phyloP scores from a whole-genome alignment of 2,797 vertebrate genomes.

The Decapterus maruadsi region DNA sequence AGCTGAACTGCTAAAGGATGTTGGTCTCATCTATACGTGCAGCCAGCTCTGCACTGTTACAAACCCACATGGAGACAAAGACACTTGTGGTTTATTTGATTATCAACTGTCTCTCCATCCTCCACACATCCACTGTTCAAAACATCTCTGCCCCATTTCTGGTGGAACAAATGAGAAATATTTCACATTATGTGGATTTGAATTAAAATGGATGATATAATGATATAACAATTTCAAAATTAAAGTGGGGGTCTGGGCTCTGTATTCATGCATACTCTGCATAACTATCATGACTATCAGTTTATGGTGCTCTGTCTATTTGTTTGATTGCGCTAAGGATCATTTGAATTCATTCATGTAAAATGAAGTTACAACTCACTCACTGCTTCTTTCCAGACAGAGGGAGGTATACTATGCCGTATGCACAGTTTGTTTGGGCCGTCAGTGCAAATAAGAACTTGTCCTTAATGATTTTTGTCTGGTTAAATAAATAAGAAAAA shows the following conservation, averaged over 20 bases:
- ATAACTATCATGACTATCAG: not conserved
- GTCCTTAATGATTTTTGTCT: no score
- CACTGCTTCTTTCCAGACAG: no score
- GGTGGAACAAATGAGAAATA: constrained; percentile 23
- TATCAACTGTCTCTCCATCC: constrained; percentile 33
- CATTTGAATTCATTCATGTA: not conserved
- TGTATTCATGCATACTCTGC: not conserved
- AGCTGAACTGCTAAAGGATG: not conserved
- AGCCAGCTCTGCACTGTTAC: not conserved
- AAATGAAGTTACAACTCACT: not conserved
- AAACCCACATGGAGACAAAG: constrained; percentile 14
- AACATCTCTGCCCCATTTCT: not conserved
- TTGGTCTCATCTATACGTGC: not conserved
- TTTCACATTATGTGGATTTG: not conserved
- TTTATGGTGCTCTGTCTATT: not conserved
- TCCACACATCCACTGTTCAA: not conserved
- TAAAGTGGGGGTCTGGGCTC: not conserved
- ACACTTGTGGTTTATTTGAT: constrained; percentile 56
- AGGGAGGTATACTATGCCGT: not conserved
- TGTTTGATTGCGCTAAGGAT: not conserved
- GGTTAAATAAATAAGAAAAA: no score
- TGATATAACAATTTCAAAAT: not conserved
- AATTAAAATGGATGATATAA: not conserved
- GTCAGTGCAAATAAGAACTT: no score
- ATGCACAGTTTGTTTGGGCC: no score